These are phyloP conservation scores for Leguminivora glycinivorella DNA, from an alignment of 1,140 invertebrate species.

Conservation along the genomic window DNA sequence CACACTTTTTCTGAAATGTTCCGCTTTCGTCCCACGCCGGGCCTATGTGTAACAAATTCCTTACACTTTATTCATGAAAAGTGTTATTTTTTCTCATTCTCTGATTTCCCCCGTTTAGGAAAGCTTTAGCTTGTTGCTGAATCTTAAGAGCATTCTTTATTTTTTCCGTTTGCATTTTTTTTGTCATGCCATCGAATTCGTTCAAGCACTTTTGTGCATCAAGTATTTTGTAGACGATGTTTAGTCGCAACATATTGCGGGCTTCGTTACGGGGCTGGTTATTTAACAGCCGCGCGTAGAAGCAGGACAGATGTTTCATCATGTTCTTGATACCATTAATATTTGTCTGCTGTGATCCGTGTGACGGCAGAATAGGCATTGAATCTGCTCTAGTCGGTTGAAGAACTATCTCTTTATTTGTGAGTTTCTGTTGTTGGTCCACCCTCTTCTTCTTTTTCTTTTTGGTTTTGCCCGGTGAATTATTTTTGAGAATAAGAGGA, in stretches of 20 bases:
- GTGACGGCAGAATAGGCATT: neutral
- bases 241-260: slow-evolving; percentile 45
- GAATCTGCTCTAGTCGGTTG: neutral
- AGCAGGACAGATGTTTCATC: slow-evolving; percentile 48
- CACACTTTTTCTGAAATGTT: neutral
- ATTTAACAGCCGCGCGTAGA: slow-evolving; percentile 47
- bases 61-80: slow-evolving; percentile 62
- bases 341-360: neutral
- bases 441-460: slow-evolving; percentile 40
- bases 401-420: neutral
- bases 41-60: slow-evolving; percentile 39
- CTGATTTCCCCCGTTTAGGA: neutral
- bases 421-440: slow-evolving; percentile 25
- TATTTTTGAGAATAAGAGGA: neutral
- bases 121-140: neutral
- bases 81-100: neutral
- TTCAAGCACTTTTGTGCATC: slow-evolving; percentile 43
- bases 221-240: slow-evolving; percentile 48
- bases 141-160: slow-evolving; percentile 42
- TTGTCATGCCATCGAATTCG: slow-evolving; percentile 41
- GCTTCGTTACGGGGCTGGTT: slow-evolving; percentile 40
- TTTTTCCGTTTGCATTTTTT: slow-evolving; percentile 50
- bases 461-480: slow-evolving; percentile 39
- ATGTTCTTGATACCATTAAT: slow-evolving; percentile 19
- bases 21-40: slow-evolving; percentile 38